phyloP scores from a whole-genome alignment of 2,888 invertebrate genomes.

The Acrocyrtus sp. region DNA sequence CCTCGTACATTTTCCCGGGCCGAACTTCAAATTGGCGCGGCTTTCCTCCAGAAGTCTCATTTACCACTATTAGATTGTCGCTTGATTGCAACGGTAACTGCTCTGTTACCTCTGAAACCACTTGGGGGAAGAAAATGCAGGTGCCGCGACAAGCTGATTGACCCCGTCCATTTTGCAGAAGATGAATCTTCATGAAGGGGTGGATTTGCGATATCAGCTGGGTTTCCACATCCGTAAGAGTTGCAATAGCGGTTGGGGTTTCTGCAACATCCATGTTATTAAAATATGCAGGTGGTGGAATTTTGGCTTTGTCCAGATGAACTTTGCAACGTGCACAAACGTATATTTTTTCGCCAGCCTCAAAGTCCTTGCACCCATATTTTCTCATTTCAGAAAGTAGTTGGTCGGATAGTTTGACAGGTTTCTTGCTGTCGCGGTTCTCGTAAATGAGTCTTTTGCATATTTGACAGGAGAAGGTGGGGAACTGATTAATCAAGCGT shows the following conservation, averaged over 20 bases:
- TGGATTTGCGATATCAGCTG: slow-evolving; percentile 28
- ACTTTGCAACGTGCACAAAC: background rate
- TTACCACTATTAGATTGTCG: background rate
- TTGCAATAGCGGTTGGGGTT: background rate
- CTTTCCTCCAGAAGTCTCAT: background rate
- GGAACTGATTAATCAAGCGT: too few relatives aligned
- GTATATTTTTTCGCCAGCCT: too few relatives aligned
- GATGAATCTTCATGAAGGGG: slow-evolving; percentile 25
- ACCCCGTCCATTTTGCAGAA: slow-evolving; percentile 17
- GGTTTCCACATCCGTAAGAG: slow-evolving; percentile 8
- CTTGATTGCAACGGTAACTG: background rate
- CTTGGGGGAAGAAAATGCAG: slow-evolving; percentile 25
- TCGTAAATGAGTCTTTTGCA: too few relatives aligned
- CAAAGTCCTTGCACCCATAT: too few relatives aligned
- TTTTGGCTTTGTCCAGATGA: background rate
- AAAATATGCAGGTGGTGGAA: background rate
- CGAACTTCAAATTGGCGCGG: background rate
- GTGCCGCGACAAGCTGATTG: slow-evolving; percentile 18
- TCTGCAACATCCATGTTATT: slow-evolving; percentile 2
- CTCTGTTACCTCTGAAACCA: slow-evolving; percentile 12
- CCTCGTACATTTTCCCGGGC: background rate
- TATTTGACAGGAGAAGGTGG: too few relatives aligned
- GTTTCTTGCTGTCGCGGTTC: too few relatives aligned
- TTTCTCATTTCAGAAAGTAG: too few relatives aligned
- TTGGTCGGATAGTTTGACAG: too few relatives aligned